These are phyloP conservation scores for Hipparchia sbordonii DNA, from an alignment of 2,888 invertebrate genomes.

Conservation along the genomic window DNA sequence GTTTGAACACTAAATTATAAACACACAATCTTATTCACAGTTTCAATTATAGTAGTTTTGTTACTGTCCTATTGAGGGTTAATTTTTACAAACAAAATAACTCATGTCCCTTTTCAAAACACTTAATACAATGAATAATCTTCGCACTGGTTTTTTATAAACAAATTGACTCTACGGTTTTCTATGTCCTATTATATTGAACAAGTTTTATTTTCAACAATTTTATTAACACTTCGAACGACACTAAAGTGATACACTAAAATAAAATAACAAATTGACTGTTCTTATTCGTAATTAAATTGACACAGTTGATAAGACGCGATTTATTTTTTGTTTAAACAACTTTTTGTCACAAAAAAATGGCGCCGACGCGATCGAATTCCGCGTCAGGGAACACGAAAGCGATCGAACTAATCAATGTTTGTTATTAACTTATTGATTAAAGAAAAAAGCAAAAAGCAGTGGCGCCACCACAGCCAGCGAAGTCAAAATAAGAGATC, in stretches of 20 bases:
- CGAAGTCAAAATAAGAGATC: constrained; percentile 17
- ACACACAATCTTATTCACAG: constrained; percentile 1
- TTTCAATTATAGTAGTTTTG: background rate
- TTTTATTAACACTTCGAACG: background rate
- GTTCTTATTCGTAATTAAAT: background rate
- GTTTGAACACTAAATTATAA: constrained; percentile 6
- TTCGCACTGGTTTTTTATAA: background rate
- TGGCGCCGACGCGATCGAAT: constrained; percentile 19
- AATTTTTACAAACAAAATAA: background rate
- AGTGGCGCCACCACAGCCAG: constrained; percentile 12
- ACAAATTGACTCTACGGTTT: background rate
- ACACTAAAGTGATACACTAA: background rate
- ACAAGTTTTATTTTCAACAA: background rate
- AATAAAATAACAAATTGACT: constrained; percentile 2
- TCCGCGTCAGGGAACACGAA: constrained; percentile 18
- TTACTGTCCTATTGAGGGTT: background rate
- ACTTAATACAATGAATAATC: background rate
- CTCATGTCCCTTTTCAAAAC: background rate
- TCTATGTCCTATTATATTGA: background rate
- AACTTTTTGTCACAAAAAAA: constrained; percentile 9
- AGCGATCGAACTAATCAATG: constrained; percentile 13
- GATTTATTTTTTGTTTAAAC: background rate
- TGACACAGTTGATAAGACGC: constrained; percentile 3
- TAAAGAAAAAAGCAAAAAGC: constrained; percentile 1
- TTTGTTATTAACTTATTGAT: constrained; percentile 5